Base-by-base conservation (phyloP, 2,888 invertebrate species). In the Ennomos fuscantarius region DNA sequence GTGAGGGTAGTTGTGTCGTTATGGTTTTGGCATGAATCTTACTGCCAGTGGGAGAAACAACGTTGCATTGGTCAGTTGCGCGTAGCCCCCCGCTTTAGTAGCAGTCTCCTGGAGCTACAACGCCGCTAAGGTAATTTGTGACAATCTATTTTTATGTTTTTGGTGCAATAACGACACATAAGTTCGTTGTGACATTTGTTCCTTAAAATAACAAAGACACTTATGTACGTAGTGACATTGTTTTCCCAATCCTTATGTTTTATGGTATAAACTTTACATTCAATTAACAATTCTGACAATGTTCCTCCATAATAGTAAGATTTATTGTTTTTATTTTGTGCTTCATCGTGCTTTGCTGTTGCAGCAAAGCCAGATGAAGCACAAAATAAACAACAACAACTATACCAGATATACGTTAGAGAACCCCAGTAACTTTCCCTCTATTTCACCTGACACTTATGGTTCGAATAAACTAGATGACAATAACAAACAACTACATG, bases 51-150 rank as follows among this genome's bases (percentile, higher is more conserved):
- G 51, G 43, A 50, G 40, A 51, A 50, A 57, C 51, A 52, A 57
- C 51, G 48, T 52, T 53, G 47, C 31, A 58, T 58, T 58, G 52
- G 52, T 52, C 52, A 52, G 57, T 58, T 48, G 47, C 47, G 47
- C 37, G 55, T 35, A 49, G 47, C 33, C 44, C 49, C 55, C 55
- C 49, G 49, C 49, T 43, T 12, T 39, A 49, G 49, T 37, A 37
- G 49, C 12, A 43, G 55, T 45, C 48, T 47, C 36, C 37, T 55
- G 55, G 50, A 49, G 47, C 37, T 47, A 47, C 47, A 47, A 47
- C 47, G 36, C 37, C 24, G 37, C 52, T 50, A 58, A 58, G 52
- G 57, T 58, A 58, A 42, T 58, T 58, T n/a, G 46, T 57, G 57
- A 47, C 52, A 46, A 57, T 57, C 32, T 47, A 51, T 57, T 54